Conservation (phyloP, 2,888 invertebrate genomes). For the Pristionchus japonicus region DNA sequence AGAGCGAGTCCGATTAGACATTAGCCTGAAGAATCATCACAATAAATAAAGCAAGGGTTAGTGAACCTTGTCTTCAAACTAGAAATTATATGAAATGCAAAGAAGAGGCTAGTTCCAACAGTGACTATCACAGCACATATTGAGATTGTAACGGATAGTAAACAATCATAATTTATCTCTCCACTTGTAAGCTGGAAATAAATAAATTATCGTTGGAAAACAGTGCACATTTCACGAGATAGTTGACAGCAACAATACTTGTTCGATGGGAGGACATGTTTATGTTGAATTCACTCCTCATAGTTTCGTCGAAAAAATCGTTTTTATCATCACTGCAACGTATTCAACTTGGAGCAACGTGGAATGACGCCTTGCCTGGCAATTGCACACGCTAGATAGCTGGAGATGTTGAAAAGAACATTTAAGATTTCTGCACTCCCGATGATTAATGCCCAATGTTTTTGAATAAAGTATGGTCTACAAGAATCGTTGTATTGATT, state of each 20-base stretch:
- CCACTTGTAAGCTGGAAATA: neutral
- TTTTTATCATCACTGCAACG: neutral
- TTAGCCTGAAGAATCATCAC: neutral
- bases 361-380: neutral
- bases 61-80: neutral
- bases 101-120: neutral
- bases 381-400: neutral
- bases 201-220: neutral
- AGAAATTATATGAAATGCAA: neutral
- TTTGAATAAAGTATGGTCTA: neutral
- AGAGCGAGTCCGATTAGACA: neutral
- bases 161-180: neutral
- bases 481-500: neutral
- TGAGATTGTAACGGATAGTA: neutral
- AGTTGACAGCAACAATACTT: neutral
- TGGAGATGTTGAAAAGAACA: neutral
- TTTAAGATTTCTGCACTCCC: neutral
- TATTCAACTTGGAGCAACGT: neutral
- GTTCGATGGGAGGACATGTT: neutral
- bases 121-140: neutral
- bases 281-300: neutral
- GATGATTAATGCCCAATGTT: neutral
- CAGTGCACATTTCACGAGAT: neutral
- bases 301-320: neutral
- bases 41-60: neutral